Evolutionary conservation across 2,888 invertebrate genomes (phyloP).

Genomic region (Shargacucullia verbasci): DNA sequence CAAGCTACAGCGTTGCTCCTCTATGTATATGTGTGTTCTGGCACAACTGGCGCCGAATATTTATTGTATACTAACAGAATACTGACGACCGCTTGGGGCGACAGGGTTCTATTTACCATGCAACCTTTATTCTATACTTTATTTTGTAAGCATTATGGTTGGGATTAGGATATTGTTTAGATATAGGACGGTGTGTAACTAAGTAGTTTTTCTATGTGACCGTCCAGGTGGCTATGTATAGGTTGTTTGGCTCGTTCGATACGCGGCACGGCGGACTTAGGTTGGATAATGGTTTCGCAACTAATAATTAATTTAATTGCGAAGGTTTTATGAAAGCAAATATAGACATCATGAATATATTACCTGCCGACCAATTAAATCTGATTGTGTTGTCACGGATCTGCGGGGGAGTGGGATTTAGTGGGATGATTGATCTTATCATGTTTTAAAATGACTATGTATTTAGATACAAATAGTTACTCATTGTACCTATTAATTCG

Average conservation of each 20-base stretch:
- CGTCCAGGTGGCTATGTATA: constrained; percentile 89
- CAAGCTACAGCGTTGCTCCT: constrained; percentile 78
- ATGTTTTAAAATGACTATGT: no score
- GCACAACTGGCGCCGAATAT: constrained; percentile 89
- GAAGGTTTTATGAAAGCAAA: constrained; percentile 74
- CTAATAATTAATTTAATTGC: constrained; percentile 75
- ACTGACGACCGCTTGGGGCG: constrained; percentile 82
- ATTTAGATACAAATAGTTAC: no score
- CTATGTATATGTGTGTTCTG: constrained; percentile 88
- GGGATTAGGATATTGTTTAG: constrained; percentile 56
- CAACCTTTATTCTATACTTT: constrained; percentile 67
- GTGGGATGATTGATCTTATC: constrained; percentile 25
- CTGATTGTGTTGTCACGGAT: constrained; percentile 45
- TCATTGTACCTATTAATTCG: no score
- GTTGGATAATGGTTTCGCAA: constrained; percentile 72
- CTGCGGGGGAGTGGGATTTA: constrained; percentile 48
- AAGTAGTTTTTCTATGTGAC: constrained; percentile 85
- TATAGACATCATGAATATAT: constrained; percentile 62
- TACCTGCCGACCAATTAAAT: constrained; percentile 54
- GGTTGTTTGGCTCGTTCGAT: constrained; percentile 79
- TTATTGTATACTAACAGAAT: constrained; percentile 89
- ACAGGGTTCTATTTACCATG: constrained; percentile 77
- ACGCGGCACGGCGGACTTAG: constrained; percentile 76
- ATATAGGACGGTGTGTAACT: constrained; percentile 69
- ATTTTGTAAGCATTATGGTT: constrained; percentile 65